A percentile compares a stretch with the other conserved stretches of the same genome.
phyloP scores from a whole-genome alignment of 2,113 vertebrate genomes.

The Columbina picui region DNA sequence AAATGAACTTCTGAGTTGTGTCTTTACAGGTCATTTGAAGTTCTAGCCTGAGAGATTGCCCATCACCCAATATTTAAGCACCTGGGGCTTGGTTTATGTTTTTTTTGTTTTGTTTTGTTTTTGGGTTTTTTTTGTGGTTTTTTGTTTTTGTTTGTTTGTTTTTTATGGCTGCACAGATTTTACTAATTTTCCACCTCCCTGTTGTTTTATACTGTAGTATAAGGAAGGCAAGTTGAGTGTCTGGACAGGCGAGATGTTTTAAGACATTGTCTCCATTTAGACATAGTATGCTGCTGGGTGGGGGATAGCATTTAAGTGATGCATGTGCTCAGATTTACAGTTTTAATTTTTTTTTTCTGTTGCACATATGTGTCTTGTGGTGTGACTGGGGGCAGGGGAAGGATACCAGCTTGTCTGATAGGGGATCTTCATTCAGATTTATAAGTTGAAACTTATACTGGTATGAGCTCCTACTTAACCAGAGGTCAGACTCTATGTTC shows the following conservation, averaged over 20 bases:
- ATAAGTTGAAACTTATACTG: background rate
- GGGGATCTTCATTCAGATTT: background rate
- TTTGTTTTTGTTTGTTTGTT: too few relatives aligned
- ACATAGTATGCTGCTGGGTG: background rate
- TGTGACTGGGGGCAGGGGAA: background rate
- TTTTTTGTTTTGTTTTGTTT: too few relatives aligned
- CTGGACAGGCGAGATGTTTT: fast-evolving
- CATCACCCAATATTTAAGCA: background rate
- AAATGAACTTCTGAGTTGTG: background rate
- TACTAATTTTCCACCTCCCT: background rate
- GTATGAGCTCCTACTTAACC: background rate
- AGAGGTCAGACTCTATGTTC: background rate
- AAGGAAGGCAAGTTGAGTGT: background rate
- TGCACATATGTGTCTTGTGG: background rate
- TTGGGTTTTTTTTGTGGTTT: too few relatives aligned
- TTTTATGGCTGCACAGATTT: background rate
- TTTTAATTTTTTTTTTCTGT: background rate
- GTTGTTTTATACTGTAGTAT: background rate
- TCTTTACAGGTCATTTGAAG: background rate
- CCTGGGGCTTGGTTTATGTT: background rate
- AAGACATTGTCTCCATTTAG: background rate
- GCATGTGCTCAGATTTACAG: background rate
- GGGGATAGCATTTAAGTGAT: background rate
- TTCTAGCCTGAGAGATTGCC: background rate
- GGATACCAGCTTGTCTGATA: background rate